Conservation (phyloP, 2,888 invertebrate genomes). For the Esperia sulphurella region DNA sequence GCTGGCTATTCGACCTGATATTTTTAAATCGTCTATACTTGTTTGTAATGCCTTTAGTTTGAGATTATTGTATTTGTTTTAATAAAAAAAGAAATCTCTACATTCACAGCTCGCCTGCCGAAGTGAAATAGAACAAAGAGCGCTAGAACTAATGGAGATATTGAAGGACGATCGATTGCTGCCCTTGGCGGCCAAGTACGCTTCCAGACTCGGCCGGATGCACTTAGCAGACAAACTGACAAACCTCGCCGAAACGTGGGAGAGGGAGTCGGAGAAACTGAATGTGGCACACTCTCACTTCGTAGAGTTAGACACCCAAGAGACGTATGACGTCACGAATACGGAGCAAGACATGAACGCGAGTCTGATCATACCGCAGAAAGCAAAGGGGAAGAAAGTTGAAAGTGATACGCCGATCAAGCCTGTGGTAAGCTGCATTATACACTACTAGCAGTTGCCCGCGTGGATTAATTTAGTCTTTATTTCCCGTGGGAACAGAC, state of each 20-base stretch:
- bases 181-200: constrained; percentile 93
- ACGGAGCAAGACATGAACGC: constrained; percentile 54
- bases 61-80: neutral
- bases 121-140: constrained; percentile 90
- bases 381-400: constrained; percentile 48
- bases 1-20: no score
- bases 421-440: constrained; percentile 53
- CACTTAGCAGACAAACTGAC: constrained; percentile 89
- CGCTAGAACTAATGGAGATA: constrained; percentile 91
- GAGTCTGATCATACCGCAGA: constrained; percentile 67
- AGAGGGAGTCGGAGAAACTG: constrained; percentile 43
- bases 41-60: no score
- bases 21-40: no score
- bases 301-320: constrained; percentile 56
- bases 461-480: no score
- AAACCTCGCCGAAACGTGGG: constrained; percentile 75
- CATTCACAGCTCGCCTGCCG: constrained; percentile 87
- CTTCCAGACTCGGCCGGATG: constrained; percentile 86
- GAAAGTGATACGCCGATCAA: constrained; percentile 55
- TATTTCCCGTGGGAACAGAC: no score
- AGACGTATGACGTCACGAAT: constrained; percentile 59
- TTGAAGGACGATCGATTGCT: constrained; percentile 88
- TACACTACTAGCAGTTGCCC: no score
- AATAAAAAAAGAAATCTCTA: constrained; percentile 16
- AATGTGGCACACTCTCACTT: constrained; percentile 56